Conservation (phyloP, 2,888 invertebrate genomes). For the Caenorhabditis sp. region DNA sequence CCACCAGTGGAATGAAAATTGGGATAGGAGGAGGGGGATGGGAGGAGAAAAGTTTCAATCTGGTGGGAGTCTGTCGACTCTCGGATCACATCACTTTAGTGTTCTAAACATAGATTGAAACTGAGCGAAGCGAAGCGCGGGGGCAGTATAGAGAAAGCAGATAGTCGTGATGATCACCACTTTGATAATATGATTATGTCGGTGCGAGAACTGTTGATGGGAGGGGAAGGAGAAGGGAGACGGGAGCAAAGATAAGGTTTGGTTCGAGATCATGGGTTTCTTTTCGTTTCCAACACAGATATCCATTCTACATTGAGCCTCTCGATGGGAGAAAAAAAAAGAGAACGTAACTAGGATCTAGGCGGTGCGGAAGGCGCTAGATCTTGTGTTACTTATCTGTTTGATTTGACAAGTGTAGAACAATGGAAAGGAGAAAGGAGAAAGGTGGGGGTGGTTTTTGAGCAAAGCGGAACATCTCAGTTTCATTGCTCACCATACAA, state of each 20-base stretch:
- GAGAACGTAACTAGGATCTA: conserved; percentile 3
- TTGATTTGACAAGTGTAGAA: conserved; percentile 58
- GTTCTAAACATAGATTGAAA: conserved; percentile 25
- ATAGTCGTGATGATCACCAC: conserved; percentile 8
- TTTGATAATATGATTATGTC: conserved; percentile 38
- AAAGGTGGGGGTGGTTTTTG: conserved; percentile 25
- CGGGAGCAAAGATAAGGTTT: conserved; percentile 29
- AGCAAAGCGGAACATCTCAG: conserved; percentile 33
- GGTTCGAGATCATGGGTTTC: not conserved
- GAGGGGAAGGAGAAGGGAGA: conserved; percentile 5
- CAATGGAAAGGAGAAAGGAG: conserved; percentile 13
- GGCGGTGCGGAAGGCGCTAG: not conserved
- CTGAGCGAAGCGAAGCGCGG: not conserved
- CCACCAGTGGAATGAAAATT: not conserved
- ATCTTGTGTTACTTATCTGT: conserved; percentile 14
- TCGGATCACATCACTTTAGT: conserved; percentile 50
- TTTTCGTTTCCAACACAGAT: too few relatives aligned
- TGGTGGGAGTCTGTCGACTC: conserved; percentile 11
- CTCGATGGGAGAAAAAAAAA: too few relatives aligned
- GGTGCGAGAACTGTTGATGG: not conserved
- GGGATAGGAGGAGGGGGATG: conserved; percentile 11
- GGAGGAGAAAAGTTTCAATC: conserved; percentile 15
- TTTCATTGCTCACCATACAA: conserved; percentile 53
- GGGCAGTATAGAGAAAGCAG: conserved; percentile 1
- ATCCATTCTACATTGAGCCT: too few relatives aligned